phyloP scores from a whole-genome alignment of 2,797 vertebrate genomes.

The Fistularia tabacaria region DNA sequence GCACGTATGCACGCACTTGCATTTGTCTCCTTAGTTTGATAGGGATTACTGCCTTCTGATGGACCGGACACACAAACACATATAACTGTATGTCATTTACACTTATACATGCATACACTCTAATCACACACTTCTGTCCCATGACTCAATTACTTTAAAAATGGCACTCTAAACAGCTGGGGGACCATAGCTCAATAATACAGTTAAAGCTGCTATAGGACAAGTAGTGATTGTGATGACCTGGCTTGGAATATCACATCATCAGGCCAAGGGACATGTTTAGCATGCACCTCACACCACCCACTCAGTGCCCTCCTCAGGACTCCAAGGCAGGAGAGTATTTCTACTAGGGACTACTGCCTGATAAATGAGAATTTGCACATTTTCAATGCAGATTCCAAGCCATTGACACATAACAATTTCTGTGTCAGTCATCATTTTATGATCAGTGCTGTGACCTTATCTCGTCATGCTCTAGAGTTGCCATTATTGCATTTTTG shows the following conservation, averaged over 20 bases:
- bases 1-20: too few relatives aligned
- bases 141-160: slow-evolving; percentile 63
- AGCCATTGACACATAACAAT: slow-evolving; percentile 30
- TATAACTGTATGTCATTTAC: slow-evolving; percentile 5
- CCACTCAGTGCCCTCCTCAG: slow-evolving; percentile 21
- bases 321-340: slow-evolving; percentile 9
- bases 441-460: slow-evolving; percentile 14
- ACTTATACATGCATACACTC: slow-evolving; percentile 10
- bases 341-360: slow-evolving; percentile 2
- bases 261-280: slow-evolving; percentile 49
- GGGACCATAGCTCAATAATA: slow-evolving; percentile 61
- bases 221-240: slow-evolving; percentile 35
- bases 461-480: slow-evolving; percentile 4
- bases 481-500: slow-evolving; percentile 7
- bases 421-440: slow-evolving; percentile 39
- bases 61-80: slow-evolving; percentile 18
- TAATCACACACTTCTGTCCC: slow-evolving; percentile 23
- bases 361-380: too few relatives aligned
- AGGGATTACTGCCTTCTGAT: slow-evolving; percentile 33
- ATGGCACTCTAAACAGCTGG: slow-evolving; percentile 59
- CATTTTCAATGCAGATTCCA: slow-evolving; percentile 2
- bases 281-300: slow-evolving; percentile 58
- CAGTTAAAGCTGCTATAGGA: slow-evolving; percentile 46
- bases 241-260: slow-evolving; percentile 56
- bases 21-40: slow-evolving; percentile 33